Conservation (phyloP, 1,140 invertebrate species). For the Muscidifurax raptorellus region DNA sequence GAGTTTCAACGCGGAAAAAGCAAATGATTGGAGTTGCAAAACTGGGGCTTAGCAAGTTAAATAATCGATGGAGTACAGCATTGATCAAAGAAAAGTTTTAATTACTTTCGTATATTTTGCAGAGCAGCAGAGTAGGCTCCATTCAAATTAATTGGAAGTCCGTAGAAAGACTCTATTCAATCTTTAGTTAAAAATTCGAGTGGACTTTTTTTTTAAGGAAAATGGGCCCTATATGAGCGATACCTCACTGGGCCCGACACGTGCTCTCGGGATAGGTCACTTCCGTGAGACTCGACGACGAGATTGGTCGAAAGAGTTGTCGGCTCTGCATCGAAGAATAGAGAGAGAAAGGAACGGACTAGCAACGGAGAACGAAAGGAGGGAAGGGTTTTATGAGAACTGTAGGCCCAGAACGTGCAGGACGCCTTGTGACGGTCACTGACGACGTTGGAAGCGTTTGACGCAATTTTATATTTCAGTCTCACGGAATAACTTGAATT, state of each 20-base stretch:
- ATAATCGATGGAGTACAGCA: neutral
- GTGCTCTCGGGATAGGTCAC: slow-evolving; percentile 61
- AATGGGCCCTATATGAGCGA: neutral
- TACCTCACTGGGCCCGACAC: slow-evolving; percentile 20
- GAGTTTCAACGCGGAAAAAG: neutral
- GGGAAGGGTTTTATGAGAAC: slow-evolving; percentile 34
- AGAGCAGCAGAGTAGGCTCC: neutral
- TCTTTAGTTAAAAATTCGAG: neutral
- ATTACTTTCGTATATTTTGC: neutral
- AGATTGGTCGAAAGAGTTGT: slow-evolving; percentile 59
- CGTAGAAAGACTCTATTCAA: neutral
- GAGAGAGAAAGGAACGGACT: neutral
- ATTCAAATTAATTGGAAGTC: neutral
- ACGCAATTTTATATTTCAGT: too few species aligned
- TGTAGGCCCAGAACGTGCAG: neutral
- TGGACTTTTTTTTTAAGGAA: too few species aligned
- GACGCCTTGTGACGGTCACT: neutral
- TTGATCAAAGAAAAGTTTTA: neutral
- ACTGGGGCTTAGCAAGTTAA: neutral
- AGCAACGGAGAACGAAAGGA: neutral
- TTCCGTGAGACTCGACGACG: slow-evolving; percentile 63
- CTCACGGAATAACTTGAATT: too few species aligned
- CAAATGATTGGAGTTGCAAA: neutral
- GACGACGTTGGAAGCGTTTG: neutral
- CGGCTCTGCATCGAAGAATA: neutral